Conservation (phyloP, 2,113 vertebrate genomes). For the Cephalopholis sonnerati region DNA sequence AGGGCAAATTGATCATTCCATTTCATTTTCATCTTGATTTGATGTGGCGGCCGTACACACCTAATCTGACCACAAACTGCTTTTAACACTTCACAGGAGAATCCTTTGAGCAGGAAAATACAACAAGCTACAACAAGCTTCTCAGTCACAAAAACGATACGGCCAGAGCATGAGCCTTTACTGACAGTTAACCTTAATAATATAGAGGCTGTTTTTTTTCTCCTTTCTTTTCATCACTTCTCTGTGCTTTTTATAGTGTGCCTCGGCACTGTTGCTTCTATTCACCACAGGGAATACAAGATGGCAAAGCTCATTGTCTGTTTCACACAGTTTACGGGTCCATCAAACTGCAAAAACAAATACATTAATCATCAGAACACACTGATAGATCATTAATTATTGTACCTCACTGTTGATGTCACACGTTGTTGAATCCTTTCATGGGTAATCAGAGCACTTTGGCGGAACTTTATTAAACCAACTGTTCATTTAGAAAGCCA, state of each 20-base stretch:
- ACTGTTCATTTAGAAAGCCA: conserved; percentile 69
- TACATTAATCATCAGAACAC: conserved; percentile 82
- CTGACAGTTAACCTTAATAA: conserved; percentile 79
- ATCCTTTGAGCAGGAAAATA: conserved; percentile 59
- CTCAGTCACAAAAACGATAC: conserved; percentile 64
- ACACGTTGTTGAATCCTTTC: conserved; percentile 79
- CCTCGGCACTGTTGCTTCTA: conserved; percentile 42
- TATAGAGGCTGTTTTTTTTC: conserved; percentile 49
- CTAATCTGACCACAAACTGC: conserved; percentile 77
- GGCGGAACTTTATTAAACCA: conserved; percentile 79
- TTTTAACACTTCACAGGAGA: conserved; percentile 75
- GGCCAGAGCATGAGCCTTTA: conserved; percentile 55
- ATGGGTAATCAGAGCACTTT: conserved; percentile 76
- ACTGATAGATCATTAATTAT: conserved; percentile 83
- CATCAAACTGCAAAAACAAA: conserved; percentile 83
- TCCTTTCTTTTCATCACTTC: conserved; percentile 60
- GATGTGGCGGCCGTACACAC: conserved; percentile 78
- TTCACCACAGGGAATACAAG: conserved; percentile 70
- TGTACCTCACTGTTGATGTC: conserved; percentile 80
- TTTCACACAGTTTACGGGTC: conserved; percentile 77
- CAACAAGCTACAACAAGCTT: conserved; percentile 45
- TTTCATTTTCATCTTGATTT: conserved; percentile 85
- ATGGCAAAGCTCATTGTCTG: conserved; percentile 74
- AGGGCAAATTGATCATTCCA: conserved; percentile 85
- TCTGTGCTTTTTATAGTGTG: conserved; percentile 57